Conservation (phyloP, 1,140 invertebrate species). For the Cydia strobilella region DNA sequence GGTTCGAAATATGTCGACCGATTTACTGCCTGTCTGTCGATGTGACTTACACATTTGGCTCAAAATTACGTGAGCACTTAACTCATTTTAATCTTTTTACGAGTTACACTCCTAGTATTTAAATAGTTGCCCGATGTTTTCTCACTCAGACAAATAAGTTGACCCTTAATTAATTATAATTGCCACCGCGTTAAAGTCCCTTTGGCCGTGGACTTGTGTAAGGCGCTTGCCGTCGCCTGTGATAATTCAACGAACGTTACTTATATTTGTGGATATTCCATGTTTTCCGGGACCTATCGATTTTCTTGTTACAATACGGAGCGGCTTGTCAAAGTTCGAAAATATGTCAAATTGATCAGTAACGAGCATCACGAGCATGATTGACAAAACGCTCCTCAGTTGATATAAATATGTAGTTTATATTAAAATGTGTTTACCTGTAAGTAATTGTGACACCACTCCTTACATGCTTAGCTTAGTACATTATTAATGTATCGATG, state of each 20-base stretch:
- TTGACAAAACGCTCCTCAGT: constrained; percentile 5
- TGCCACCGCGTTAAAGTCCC: not conserved
- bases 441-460: no score
- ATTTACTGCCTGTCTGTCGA: no score
- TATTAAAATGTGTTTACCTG: constrained; percentile 3
- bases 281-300: constrained; percentile 38
- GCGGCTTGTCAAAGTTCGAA: not conserved
- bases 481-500: no score
- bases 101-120: no score
- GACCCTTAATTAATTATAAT: no score
- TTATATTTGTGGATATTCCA: constrained; percentile 30
- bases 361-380: not conserved
- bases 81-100: no score
- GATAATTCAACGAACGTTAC: constrained; percentile 45
- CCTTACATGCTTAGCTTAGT: no score
- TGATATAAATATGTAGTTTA: constrained; percentile 2
- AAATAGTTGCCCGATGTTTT: no score
- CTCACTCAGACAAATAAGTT: no score
- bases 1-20: no score
- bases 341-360: not conserved
- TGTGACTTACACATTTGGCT: no score
- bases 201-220: not conserved
- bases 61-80: no score
- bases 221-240: constrained; percentile 33
- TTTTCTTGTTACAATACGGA: not conserved